These are phyloP conservation scores for Caenorhabditis remanei DNA, from an alignment of 1,140 invertebrate species.

Conservation along the genomic window DNA sequence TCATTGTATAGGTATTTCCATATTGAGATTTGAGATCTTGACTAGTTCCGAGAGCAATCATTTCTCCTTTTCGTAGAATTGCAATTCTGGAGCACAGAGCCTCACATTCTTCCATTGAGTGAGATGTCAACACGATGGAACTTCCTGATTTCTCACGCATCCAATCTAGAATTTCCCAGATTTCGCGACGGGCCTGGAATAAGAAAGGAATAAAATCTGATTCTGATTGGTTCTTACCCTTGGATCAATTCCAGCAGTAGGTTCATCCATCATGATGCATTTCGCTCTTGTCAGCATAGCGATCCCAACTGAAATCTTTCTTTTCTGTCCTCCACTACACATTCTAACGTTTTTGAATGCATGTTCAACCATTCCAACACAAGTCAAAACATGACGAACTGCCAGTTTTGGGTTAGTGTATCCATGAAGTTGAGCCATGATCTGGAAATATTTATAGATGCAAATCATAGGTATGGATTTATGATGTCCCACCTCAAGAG, in stretches of 20 bases:
- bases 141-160: constrained; percentile 37
- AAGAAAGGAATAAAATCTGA: neutral
- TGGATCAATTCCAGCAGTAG: constrained; percentile 81
- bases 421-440: constrained; percentile 53
- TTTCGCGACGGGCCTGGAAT: constrained; percentile 79
- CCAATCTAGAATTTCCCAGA: constrained; percentile 79
- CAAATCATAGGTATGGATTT: neutral
- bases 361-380: constrained; percentile 62
- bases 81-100: constrained; percentile 70
- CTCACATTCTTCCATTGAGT: constrained; percentile 76
- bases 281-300: constrained; percentile 79
- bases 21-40: constrained; percentile 65
- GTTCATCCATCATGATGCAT: constrained; percentile 81
- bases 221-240: neutral
- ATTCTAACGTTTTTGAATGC: constrained; percentile 66
- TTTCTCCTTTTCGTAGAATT: constrained; percentile 78
- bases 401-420: constrained; percentile 26
- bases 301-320: constrained; percentile 80
- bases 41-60: constrained; percentile 62
- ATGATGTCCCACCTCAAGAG: constrained; percentile 73
- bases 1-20: constrained; percentile 48
- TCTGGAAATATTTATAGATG: neutral
- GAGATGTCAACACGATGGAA: constrained; percentile 72
- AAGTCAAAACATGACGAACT: constrained; percentile 32
- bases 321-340: constrained; percentile 79